Conservation (phyloP, 1,140 invertebrate species). For the Rhysida immarginata region DNA sequence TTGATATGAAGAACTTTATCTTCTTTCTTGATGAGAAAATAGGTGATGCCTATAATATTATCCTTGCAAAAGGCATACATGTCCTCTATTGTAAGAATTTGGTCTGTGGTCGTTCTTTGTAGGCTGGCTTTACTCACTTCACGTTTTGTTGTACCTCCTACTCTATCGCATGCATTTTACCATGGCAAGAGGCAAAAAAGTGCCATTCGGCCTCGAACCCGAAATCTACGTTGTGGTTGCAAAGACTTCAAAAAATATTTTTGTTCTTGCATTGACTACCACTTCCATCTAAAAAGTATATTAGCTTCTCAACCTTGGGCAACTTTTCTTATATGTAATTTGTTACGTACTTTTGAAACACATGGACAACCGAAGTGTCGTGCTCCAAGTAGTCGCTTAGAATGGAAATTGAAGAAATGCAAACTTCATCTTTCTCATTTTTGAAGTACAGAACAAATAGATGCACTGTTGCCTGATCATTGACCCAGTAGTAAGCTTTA, state of each 20-base stretch:
- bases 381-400: not conserved
- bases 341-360: not conserved
- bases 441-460: not conserved
- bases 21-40: not conserved
- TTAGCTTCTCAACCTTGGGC: conserved; percentile 17
- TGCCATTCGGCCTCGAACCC: conserved; percentile 21
- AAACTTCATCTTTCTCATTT: not conserved
- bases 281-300: conserved; percentile 23
- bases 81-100: not conserved
- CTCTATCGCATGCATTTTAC: conserved; percentile 21
- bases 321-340: not conserved
- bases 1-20: not conserved
- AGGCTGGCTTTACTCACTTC: not conserved
- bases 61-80: not conserved
- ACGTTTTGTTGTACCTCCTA: conserved; percentile 15
- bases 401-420: not conserved
- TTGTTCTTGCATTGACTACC: conserved; percentile 25
- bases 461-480: conserved; percentile 15
- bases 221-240: conserved; percentile 21
- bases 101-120: not conserved
- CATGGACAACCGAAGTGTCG: not conserved
- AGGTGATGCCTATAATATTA: not conserved
- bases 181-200: conserved; percentile 23
- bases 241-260: conserved; percentile 23
- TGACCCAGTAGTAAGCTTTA: too few species aligned